Evolutionary conservation across 2,888 invertebrate genomes (phyloP), one percentile per base, ranked within the genome.

Genomic region (Proisotoma minuta): DNA sequence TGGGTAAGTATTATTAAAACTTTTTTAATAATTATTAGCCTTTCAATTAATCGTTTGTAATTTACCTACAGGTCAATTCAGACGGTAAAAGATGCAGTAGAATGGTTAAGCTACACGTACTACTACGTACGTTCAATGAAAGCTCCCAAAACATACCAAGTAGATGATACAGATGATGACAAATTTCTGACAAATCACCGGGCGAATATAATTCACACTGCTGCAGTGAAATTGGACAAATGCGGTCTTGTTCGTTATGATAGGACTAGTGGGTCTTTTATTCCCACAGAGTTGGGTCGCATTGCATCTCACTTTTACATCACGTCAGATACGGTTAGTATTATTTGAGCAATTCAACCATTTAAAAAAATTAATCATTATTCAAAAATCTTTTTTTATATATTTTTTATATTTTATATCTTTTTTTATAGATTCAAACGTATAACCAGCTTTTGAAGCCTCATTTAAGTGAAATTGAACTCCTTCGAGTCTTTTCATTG

Each of bases 221-320:
- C 98, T 0, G 95, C 96, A 0, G 79, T 88, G 28, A 81, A 89
- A 66, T 80, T 99, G 53, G 98, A 99, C 79, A 89, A 96, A 71
- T 91, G 92, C 75, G 93, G 95, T n/a, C 82, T 99, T 0, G 81
- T 94, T 15, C 94, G 96, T 73, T 99, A 98, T 78, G 99, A 98
- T 75, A 84, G 94, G 15, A 95, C 94, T 77, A 88, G 89, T 1
- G 99, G 98, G 1, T 83, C 85, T 74, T 87, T 91, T 71, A 88
- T 89, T 77, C 87, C 91, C 0, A 97, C 97, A 0, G 98, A 98
- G 79, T 81, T 98, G 10, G 99, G 99, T 1, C 85, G 99, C 39
- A 99, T 99, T 76, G 93, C 98, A 2, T 96, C 96, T 0, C 97
- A 99, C 81, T 99, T 91, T 82, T 99, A 99, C 80, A 93, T 96